These are phyloP conservation scores for Grapholita molesta DNA, from an alignment of 1,140 invertebrate species.

Conservation along the genomic window DNA sequence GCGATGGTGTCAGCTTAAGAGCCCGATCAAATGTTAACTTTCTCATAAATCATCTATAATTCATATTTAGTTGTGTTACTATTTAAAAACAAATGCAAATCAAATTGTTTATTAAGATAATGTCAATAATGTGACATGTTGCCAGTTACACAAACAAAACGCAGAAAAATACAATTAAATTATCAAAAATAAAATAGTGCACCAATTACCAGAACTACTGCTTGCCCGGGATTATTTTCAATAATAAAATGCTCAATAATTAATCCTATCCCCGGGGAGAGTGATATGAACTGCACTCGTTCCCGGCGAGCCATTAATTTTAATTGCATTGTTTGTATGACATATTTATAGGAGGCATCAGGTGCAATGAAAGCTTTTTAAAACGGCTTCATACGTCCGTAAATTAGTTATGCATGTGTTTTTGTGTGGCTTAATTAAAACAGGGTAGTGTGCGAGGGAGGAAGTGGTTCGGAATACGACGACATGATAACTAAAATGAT, in stretches of 20 bases:
- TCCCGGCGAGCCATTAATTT: constrained; percentile 4
- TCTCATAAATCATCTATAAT: too few species aligned
- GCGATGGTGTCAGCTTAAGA: too few species aligned
- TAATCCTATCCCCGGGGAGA: neutral
- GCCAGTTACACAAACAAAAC: neutral
- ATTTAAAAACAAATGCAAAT: too few species aligned
- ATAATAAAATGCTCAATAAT: neutral
- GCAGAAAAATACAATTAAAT: neutral
- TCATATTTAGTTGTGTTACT: too few species aligned
- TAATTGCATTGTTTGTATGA: constrained; percentile 14
- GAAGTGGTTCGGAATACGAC: too few species aligned
- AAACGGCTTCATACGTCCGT: neutral
- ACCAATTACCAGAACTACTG: neutral
- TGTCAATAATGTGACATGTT: too few species aligned
- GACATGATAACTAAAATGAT: neutral
- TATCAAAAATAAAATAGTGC: neutral
- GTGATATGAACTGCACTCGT: neutral
- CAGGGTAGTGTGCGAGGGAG: neutral
- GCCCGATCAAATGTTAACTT: too few species aligned
- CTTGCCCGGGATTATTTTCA: neutral
- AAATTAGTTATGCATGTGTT: neutral
- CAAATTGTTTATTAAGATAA: too few species aligned
- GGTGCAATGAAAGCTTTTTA: constrained; percentile 1
- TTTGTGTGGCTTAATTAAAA: neutral
- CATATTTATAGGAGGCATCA: constrained; percentile 8